Conservation (phyloP, 2,888 invertebrate species). For the Hyposoter dolosus region DNA sequence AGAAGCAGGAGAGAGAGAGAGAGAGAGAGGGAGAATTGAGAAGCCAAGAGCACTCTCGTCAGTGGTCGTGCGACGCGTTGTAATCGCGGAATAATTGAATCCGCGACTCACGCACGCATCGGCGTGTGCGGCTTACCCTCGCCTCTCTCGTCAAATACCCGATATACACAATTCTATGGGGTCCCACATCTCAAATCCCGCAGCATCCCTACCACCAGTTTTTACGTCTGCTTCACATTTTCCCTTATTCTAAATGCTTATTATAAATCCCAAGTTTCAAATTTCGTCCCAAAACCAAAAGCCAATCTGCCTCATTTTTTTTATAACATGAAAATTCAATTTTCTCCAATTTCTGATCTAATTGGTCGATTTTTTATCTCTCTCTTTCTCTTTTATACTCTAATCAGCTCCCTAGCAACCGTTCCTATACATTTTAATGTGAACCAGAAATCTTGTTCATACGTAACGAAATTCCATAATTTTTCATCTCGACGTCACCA, state of each 20-base stretch:
- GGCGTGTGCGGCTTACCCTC: conserved; percentile 58
- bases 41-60: conserved; percentile 56
- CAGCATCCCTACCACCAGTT: background rate
- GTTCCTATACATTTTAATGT: too few relatives aligned
- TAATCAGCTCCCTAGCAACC: too few relatives aligned
- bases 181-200: conserved; percentile 4
- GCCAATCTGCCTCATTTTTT: background rate
- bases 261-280: background rate
- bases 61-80: conserved; percentile 71
- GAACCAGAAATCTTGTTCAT: background rate
- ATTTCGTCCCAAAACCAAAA: background rate
- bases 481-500: background rate
- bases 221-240: background rate
- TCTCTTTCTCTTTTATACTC: too few relatives aligned
- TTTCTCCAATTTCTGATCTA: background rate
- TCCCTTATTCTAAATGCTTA: background rate
- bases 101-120: conserved; percentile 74
- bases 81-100: conserved; percentile 84
- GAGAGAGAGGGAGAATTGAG: conserved; percentile 34
- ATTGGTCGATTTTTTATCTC: background rate
- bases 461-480: background rate
- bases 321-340: background rate
- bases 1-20: conserved; percentile 31
- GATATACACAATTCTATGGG: conserved; percentile 41
- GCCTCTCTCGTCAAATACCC: conserved; percentile 37